Conservation (phyloP, 2,113 vertebrate species). For the Aix galericulata region DNA sequence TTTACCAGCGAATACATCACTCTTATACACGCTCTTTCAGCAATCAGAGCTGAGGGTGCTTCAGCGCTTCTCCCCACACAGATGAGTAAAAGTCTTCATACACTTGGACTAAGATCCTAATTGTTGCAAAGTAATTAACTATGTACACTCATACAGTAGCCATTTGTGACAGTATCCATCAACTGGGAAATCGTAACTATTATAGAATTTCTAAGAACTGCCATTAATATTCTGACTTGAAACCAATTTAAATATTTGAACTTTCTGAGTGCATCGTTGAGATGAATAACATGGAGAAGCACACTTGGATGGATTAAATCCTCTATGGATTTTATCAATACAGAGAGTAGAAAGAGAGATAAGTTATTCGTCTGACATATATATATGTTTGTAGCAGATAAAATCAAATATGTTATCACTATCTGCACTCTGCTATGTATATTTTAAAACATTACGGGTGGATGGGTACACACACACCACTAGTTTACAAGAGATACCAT, state of each 20-base stretch:
- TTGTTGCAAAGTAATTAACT: constrained; percentile 15
- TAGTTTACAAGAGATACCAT: constrained; percentile 68
- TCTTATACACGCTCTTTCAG: neutral
- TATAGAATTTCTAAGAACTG: constrained; percentile 28
- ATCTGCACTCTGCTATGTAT: constrained; percentile 69
- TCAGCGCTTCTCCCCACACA: neutral
- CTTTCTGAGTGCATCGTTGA: constrained; percentile 37
- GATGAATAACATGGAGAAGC: constrained; percentile 55
- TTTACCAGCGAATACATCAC: neutral
- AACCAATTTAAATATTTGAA: constrained; percentile 70
- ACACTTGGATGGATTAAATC: constrained; percentile 43
- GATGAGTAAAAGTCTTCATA: neutral
- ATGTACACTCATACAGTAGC: neutral
- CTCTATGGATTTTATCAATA: constrained; percentile 56
- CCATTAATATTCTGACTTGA: constrained; percentile 51
- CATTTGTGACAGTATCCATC: constrained; percentile 13
- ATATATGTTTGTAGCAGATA: constrained; percentile 59
- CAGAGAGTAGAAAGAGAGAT: constrained; percentile 33
- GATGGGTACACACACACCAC: constrained; percentile 52
- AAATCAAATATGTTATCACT: constrained; percentile 71
- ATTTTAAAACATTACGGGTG: constrained; percentile 70
- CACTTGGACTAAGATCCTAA: neutral
- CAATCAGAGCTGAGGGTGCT: neutral
- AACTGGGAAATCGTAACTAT: neutral
- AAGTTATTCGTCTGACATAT: constrained; percentile 59